Conservation (phyloP, 2,888 invertebrate species). For the Hyalella azteca region DNA sequence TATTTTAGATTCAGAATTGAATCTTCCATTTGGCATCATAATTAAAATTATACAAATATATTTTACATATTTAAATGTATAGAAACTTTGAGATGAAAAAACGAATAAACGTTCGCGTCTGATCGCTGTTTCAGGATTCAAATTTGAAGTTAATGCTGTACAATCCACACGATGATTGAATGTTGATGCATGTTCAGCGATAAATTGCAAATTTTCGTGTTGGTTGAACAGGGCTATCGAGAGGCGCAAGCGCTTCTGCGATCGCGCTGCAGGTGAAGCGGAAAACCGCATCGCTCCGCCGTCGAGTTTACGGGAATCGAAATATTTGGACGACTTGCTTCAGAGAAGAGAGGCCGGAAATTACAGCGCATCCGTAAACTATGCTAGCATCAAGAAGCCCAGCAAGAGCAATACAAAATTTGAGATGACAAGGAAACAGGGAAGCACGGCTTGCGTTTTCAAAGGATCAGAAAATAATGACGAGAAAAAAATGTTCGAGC, state of each 20-base stretch:
- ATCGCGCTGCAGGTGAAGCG: neutral
- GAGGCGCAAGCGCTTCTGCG: neutral
- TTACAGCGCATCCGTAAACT: conserved; percentile 28
- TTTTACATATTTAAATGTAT: too few relatives aligned
- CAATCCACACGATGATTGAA: too few relatives aligned
- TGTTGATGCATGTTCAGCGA: too few relatives aligned
- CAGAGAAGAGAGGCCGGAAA: conserved; percentile 22
- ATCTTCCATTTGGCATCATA: too few relatives aligned
- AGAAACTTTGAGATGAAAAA: too few relatives aligned
- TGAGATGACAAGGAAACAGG: neutral
- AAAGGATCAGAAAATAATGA: neutral
- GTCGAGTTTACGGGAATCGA: neutral
- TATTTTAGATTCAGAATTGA: too few relatives aligned
- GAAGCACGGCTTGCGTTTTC: neutral
- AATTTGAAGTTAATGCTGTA: too few relatives aligned
- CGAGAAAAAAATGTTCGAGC: neutral
- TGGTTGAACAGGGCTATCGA: neutral
- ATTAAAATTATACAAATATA: too few relatives aligned
- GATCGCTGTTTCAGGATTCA: too few relatives aligned
- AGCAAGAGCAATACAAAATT: conserved; percentile 22
- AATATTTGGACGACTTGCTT: neutral
- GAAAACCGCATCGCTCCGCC: neutral
- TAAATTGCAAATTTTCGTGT: neutral
- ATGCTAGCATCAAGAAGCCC: neutral
- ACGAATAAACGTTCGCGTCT: too few relatives aligned